Base-by-base conservation (phyloP, 2,113 vertebrate species). In the Istiophorus platypterus region DNA sequence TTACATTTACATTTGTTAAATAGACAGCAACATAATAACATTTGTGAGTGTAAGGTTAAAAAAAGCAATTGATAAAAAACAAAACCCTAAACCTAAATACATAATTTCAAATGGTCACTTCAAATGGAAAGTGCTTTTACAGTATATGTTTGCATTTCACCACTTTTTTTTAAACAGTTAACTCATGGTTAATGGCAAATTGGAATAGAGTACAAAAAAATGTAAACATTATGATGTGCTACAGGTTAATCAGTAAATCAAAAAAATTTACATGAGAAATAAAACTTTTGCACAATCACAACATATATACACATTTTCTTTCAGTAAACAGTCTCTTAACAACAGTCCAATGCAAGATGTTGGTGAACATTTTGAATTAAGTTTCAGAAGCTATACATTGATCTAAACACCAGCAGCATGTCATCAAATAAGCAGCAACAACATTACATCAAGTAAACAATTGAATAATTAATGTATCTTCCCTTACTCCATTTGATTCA, bases 361-460 rank as follows among this genome's bases (percentile, higher is more conserved):
- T 4, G 54, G 65, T 77, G 49, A 64, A 84, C 29, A 27, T 52
- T 82, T 76, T 17, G 7, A 42, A 34, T 58, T 31, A 2, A 75
- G 78, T 81, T 51, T 63, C 70, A 84, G 70, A 77, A 76, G 73
- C 73, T 72, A 42, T 49, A 85, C 71, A 81, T 89, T 89, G 75
- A 92, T 93, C 88, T 86, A 73, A 81, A 86, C 86, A 91, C 68
- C 76, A 81, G 85, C 75, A 89, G 81, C 80, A 72, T 83, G 56
- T 87, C 80, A 89, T 81, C 78, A 83, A 78, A 85, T 56, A 87
- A 85, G 89, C 86, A 87, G 87, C 87, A 93, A 86, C 69, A 80
- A 85, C 59, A 78, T 81, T 66, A 90, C 82, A 76, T 81, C 5
- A 80, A 82, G 75, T 88, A 75, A 82, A 86, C 80, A 69, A 65